Conservation (phyloP, 2,888 invertebrate species). For the Morpho deidamia region DNA sequence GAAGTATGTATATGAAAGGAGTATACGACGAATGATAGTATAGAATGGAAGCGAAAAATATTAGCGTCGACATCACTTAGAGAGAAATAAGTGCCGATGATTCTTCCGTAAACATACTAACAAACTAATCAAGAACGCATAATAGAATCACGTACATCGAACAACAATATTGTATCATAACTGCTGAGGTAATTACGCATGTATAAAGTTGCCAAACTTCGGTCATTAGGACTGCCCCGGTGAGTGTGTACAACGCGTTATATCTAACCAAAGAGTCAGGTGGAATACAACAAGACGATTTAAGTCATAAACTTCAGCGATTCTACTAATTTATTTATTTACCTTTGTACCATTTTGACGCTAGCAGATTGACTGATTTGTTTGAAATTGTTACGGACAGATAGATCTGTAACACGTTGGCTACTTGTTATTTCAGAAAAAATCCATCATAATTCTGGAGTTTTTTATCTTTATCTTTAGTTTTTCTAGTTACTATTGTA, state of each 20-base stretch:
- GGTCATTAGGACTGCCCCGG: constrained; percentile 65
- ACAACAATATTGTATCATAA: constrained; percentile 31
- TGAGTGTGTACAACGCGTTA: constrained; percentile 53
- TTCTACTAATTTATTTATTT: neutral
- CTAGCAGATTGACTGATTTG: too few species aligned
- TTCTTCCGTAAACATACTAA: neutral
- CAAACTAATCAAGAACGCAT: constrained; percentile 13
- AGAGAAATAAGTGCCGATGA: neutral
- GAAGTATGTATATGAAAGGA: too few species aligned
- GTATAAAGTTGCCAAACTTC: constrained; percentile 68
- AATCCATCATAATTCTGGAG: too few species aligned
- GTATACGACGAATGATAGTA: too few species aligned
- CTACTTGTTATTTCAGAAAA: too few species aligned
- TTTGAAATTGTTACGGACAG: too few species aligned
- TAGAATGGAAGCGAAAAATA: too few species aligned
- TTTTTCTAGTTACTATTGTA: too few species aligned
- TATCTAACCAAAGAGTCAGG: constrained; percentile 51
- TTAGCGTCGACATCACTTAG: too few species aligned
- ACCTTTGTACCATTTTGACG: too few species aligned
- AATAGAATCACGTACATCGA: constrained; percentile 26
- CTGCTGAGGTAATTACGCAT: constrained; percentile 57
- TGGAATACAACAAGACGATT: constrained; percentile 35
- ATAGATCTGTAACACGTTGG: too few species aligned
- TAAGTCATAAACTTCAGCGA: constrained; percentile 22
- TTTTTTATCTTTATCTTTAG: too few species aligned